phyloP scores from a whole-genome alignment of 2,888 invertebrate genomes.

The Alsophila aescularia region DNA sequence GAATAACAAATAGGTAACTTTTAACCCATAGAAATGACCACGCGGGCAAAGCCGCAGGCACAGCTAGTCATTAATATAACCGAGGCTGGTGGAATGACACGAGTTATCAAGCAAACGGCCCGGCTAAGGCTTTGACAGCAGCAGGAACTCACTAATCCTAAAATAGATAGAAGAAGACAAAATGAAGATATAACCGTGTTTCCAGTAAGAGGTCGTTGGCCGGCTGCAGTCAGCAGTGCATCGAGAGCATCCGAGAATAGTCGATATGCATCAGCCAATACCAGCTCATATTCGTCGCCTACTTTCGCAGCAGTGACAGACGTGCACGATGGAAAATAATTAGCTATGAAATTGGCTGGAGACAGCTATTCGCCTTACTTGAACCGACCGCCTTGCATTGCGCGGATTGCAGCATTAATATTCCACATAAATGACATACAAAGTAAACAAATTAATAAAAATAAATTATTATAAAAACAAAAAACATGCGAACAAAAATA shows the following conservation, averaged over 20 bases:
- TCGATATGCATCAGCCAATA: constrained; percentile 50
- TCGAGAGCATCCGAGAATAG: constrained; percentile 61
- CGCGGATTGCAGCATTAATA: constrained; percentile 75
- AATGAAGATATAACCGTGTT: constrained; percentile 42
- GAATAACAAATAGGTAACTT: too few species aligned
- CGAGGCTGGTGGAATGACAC: constrained; percentile 6
- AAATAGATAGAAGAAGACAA: constrained; percentile 50
- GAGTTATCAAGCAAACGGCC: constrained; percentile 29
- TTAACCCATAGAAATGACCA: too few species aligned
- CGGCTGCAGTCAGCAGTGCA: constrained; percentile 60
- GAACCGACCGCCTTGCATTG: constrained; percentile 65
- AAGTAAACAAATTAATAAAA: too few species aligned
- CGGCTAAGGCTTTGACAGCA: constrained; percentile 33
- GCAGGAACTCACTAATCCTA: constrained; percentile 45
- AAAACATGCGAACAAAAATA: too few species aligned
- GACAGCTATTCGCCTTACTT: constrained; percentile 82
- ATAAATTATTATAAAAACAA: too few species aligned
- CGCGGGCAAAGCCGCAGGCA: too few species aligned
- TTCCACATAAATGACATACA: constrained; percentile 59
- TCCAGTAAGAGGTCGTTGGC: constrained; percentile 46
- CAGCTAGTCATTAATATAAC: too few species aligned
- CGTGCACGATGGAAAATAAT: constrained; percentile 74
- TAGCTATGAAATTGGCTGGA: constrained; percentile 76
- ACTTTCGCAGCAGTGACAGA: constrained; percentile 68
- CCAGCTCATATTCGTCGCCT: constrained; percentile 57